Evolutionary conservation across 2,113 vertebrate genomes (phyloP).

Genomic region (Burhinus bistriatus): DNA sequence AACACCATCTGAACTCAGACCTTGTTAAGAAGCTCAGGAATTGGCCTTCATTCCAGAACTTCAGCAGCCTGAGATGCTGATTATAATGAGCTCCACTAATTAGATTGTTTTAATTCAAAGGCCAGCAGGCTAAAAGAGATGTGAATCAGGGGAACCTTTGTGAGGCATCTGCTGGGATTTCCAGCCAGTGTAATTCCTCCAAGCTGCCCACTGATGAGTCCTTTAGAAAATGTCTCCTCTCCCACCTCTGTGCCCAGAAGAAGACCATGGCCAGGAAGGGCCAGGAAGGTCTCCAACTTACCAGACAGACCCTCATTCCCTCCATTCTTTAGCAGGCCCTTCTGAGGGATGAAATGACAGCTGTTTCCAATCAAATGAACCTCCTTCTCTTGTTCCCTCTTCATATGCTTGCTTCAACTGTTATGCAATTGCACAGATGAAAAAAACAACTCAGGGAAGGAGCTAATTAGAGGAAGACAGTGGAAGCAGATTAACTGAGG

Average conservation of each 20-base stretch:
- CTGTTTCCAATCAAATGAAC: background rate
- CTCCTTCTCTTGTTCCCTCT: background rate
- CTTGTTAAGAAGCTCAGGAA: background rate
- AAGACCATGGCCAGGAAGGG: background rate
- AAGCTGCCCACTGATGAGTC: background rate
- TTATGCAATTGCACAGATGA: background rate
- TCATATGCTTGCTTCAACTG: background rate
- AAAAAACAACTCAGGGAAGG: background rate
- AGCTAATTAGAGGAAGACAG: constrained; percentile 30
- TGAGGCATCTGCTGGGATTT: constrained; percentile 23
- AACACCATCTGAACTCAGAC: background rate
- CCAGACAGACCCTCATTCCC: background rate
- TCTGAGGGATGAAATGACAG: background rate
- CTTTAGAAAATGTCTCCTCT: constrained; percentile 1
- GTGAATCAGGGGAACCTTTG: constrained; percentile 24
- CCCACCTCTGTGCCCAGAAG: background rate
- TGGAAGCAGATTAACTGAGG: background rate
- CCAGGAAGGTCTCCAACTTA: background rate
- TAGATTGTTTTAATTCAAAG: constrained; percentile 38
- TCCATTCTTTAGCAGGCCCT: background rate
- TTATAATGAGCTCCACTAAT: constrained; percentile 20
- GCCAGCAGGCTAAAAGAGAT: constrained; percentile 37
- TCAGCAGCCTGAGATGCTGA: constrained; percentile 8
- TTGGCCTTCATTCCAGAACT: background rate
- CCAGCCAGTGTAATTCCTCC: background rate